Evolutionary conservation across 2,113 vertebrate species (phyloP), one percentile per base, ranked within the genome.

Genomic region (Ctenomys sociabilis): DNA sequence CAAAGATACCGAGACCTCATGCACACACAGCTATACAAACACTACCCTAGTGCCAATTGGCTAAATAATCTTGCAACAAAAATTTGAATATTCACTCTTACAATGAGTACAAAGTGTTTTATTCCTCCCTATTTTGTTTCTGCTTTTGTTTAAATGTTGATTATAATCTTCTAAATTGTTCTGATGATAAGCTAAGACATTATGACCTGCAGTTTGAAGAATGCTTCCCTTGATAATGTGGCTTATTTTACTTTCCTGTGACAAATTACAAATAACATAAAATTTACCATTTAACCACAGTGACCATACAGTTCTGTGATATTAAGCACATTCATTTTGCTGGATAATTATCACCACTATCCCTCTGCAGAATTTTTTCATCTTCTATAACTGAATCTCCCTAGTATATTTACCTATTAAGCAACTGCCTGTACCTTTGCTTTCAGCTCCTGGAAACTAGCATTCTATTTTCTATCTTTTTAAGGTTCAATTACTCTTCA

Each of bases 141-240:
- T 61, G 3, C 63, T 80, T 70, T n/a, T 95, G 14, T 78, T 88
- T 85, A 88, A 91, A 61, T 86, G 54, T 26, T 89, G 40, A 93
- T 64, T 32, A 52, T 43, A 30, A 75, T 40, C 63, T 81, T 49
- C 35, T 70, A 72, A 94, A 40, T n/a, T 82, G 45, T 5, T 90
- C 64, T 90, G 19, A 85, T 64, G 26, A 70, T 88, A n/a, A 81
- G 26, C 54, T 43, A 88, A 93, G 28, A 21, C 2, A 75, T 26
- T 35, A 45, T 28, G 37, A 68, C 3, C 61, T 88, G 19, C 8
- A 59, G 28, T 85, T 70, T 37, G 24, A 73, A 91, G 90, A 94
- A 57, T 7, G 59, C 1, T 78, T 30, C 24, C 54, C 24, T 90
- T 72, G 10, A 80, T 40, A 86, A 57, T 70, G 17, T 24, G n/a